These are phyloP conservation scores for Drosophila meridionalis DNA, from an alignment of 2,888 invertebrate species.

Conservation along the genomic window DNA sequence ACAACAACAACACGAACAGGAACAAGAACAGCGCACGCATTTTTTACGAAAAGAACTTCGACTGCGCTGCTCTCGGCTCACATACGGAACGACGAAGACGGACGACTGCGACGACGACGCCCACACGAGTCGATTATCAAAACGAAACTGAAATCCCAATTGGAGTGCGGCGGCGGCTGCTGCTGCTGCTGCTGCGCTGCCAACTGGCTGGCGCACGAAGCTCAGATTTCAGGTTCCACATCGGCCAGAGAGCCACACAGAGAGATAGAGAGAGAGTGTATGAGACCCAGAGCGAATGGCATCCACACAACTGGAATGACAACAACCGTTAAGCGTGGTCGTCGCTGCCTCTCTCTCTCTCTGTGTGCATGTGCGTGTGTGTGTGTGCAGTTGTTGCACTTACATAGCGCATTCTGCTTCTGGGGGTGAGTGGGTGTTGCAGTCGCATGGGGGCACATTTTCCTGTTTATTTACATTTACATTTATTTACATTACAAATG, in stretches of 20 bases:
- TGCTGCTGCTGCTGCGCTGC: constrained; percentile 51
- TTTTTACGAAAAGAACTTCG: constrained; percentile 43
- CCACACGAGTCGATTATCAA: constrained; percentile 71
- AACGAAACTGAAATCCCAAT: constrained; percentile 66
- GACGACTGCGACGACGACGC: constrained; percentile 55
- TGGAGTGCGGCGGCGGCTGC: constrained; percentile 47
- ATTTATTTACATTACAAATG: constrained; percentile 74
- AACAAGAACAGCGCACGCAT: constrained; percentile 52
- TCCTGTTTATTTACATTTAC: constrained; percentile 71
- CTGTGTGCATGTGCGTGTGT: constrained; percentile 3
- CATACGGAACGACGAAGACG: constrained; percentile 36
- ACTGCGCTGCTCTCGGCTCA: constrained; percentile 30
- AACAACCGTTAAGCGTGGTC: constrained; percentile 51
- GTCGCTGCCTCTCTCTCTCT: constrained; percentile 5
- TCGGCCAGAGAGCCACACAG: constrained; percentile 4
- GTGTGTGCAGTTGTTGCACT: constrained; percentile 43
- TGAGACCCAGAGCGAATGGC: constrained; percentile 31
- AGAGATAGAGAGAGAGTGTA: too few species aligned
- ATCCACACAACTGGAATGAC: constrained; percentile 68
- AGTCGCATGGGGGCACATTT: constrained; percentile 55
- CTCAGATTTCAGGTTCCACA: constrained; percentile 73
- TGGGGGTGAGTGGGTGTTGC: constrained; percentile 40
- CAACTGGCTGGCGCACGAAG: constrained; percentile 65
- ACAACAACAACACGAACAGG: constrained; percentile 32
- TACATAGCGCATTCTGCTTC: constrained; percentile 10